Evolutionary conservation across 2,797 vertebrate genomes (phyloP).

Genomic region (Anolis apletophallus): DNA sequence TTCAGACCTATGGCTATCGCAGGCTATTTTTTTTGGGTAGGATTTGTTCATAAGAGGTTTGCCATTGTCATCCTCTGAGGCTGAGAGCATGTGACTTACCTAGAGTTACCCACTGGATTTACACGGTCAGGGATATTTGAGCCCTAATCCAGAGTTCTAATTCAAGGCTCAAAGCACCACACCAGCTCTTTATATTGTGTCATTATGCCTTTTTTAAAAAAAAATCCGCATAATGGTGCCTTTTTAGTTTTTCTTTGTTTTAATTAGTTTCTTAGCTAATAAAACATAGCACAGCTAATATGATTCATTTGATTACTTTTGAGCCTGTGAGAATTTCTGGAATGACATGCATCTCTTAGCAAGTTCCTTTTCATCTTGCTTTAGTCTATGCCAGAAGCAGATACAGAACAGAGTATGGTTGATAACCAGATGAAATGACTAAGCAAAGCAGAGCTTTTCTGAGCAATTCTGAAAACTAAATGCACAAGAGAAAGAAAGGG

Average conservation of each 20-base stretch:
- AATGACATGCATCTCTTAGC: not conserved
- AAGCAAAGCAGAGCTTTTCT: constrained; percentile 13
- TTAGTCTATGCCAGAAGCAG: constrained; percentile 10
- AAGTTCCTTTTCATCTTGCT: constrained; percentile 14
- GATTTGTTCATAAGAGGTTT: too few species aligned
- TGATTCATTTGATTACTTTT: not conserved
- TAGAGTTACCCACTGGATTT: too few species aligned
- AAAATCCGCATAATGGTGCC: too few species aligned
- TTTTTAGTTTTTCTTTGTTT: not conserved
- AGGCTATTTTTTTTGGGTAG: too few species aligned
- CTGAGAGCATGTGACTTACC: too few species aligned
- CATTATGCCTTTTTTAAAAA: too few species aligned
- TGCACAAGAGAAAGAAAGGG: not conserved
- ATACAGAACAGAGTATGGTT: constrained; percentile 14
- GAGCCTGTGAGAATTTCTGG: constrained; percentile 1
- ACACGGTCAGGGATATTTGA: too few species aligned
- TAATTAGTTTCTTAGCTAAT: not conserved
- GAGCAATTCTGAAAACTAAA: not conserved
- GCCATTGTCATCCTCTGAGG: too few species aligned
- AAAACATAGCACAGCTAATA: not conserved
- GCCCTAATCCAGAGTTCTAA: too few species aligned
- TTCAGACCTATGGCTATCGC: too few species aligned
- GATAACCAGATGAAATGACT: constrained; percentile 9
- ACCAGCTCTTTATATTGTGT: too few species aligned
- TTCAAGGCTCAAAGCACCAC: too few species aligned